Conservation (phyloP, 2,113 vertebrate genomes). For the Odontesthes bonariensis region DNA sequence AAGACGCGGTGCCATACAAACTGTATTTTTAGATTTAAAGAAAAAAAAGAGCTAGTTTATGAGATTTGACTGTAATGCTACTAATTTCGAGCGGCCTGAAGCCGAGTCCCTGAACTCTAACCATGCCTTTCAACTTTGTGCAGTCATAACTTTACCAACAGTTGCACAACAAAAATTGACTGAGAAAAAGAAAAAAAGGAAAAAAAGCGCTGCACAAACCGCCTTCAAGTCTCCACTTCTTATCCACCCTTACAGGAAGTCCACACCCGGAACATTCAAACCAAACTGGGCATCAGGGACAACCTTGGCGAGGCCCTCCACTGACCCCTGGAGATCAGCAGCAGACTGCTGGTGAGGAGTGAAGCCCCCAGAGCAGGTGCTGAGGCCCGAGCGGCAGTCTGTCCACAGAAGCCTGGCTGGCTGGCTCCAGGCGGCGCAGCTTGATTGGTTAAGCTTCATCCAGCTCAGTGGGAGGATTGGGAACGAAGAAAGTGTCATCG, state of each 20-base stretch:
- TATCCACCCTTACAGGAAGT: constrained; percentile 63
- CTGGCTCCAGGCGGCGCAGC: constrained; percentile 60
- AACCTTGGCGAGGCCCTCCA: constrained; percentile 60
- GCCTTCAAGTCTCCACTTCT: constrained; percentile 38
- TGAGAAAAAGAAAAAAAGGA: background rate
- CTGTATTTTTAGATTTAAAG: background rate
- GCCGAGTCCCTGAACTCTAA: background rate
- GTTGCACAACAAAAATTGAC: constrained; percentile 19
- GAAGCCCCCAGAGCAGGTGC: constrained; percentile 74
- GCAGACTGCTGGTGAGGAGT: constrained; percentile 73
- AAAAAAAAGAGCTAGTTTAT: constrained; percentile 2
- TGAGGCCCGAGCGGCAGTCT: constrained; percentile 27
- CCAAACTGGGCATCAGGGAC: constrained; percentile 57
- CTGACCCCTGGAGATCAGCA: constrained; percentile 70
- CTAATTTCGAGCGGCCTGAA: background rate
- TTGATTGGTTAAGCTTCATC: constrained; percentile 63
- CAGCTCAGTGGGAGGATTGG: constrained; percentile 43
- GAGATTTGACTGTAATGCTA: background rate
- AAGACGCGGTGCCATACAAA: background rate
- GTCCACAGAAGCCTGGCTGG: constrained; percentile 44
- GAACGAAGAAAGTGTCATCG: constrained; percentile 54
- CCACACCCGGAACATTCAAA: constrained; percentile 62
- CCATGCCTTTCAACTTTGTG: constrained; percentile 2
- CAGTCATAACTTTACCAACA: constrained; percentile 34
- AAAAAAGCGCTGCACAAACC: background rate